These are phyloP conservation scores for Lysandra coridon DNA, from an alignment of 2,888 invertebrate genomes.

Conservation along the genomic window DNA sequence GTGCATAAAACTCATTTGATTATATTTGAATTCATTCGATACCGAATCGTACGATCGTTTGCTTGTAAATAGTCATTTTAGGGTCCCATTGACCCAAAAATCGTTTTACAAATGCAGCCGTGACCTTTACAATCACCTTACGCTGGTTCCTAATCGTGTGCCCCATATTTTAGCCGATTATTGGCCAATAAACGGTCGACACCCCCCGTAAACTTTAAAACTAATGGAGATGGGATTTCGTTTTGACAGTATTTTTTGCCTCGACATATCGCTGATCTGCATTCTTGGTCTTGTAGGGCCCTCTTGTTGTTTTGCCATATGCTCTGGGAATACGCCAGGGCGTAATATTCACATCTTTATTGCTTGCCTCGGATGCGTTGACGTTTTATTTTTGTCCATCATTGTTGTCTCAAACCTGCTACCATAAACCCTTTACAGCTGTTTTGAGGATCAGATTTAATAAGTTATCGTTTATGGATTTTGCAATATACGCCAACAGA, in stretches of 20 bases:
- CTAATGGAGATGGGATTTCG: constrained; percentile 52
- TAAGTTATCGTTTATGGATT: neutral
- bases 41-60: neutral
- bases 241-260: constrained; percentile 52
- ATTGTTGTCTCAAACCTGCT: constrained; percentile 10
- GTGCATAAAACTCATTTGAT: neutral
- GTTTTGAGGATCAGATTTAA: neutral
- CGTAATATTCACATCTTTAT: constrained; percentile 43
- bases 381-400: constrained; percentile 19
- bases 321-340: constrained; percentile 40
- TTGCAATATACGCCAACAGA: neutral
- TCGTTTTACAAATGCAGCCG: constrained; percentile 23
- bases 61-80: neutral
- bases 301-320: constrained; percentile 46
- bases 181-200: constrained; percentile 36
- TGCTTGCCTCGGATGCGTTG: constrained; percentile 30
- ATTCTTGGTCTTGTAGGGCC: constrained; percentile 52
- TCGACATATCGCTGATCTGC: constrained; percentile 41
- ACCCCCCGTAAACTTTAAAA: constrained; percentile 53
- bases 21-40: neutral
- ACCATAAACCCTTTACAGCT: neutral
- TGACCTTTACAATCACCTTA: constrained; percentile 51
- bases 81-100: constrained; percentile 27
- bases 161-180: constrained; percentile 40
- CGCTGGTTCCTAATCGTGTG: constrained; percentile 52